Evolutionary conservation across 2,888 invertebrate genomes (phyloP).

Genomic region (Nymphalis urticae): DNA sequence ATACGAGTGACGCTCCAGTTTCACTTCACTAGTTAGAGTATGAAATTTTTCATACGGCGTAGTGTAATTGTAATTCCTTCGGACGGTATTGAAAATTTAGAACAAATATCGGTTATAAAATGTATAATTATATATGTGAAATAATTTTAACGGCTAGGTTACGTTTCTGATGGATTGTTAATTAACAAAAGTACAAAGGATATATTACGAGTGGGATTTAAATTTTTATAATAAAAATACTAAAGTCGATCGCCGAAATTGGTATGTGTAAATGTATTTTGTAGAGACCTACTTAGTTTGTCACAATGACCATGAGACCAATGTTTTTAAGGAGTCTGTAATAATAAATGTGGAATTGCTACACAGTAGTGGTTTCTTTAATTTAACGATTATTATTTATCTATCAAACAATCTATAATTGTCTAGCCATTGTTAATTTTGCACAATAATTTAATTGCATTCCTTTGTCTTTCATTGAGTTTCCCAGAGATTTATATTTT

Average conservation of each 20-base stretch:
- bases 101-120: constrained; percentile 61
- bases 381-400: constrained; percentile 9
- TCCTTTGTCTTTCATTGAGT: constrained; percentile 51
- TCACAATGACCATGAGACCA: constrained; percentile 24
- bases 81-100: constrained; percentile 66
- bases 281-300: constrained; percentile 16
- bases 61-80: constrained; percentile 57
- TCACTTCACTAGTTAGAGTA: constrained; percentile 53
- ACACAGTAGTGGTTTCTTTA: constrained; percentile 54
- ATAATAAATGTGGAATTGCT: constrained; percentile 65
- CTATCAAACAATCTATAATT: constrained; percentile 11
- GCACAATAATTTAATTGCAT: constrained; percentile 48
- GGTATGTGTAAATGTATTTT: constrained; percentile 24
- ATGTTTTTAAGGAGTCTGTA: constrained; percentile 18
- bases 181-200: constrained; percentile 44
- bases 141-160: constrained; percentile 65
- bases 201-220: constrained; percentile 36
- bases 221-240: constrained; percentile 21
- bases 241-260: constrained; percentile 14
- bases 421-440: constrained; percentile 12
- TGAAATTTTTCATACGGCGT: constrained; percentile 56
- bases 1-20: constrained; percentile 30
- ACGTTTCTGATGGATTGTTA: constrained; percentile 51
- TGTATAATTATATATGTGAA: constrained; percentile 54
- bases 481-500: constrained; percentile 46